Base-by-base conservation (phyloP, 1,140 invertebrate genomes). In the Asobara japonica region DNA sequence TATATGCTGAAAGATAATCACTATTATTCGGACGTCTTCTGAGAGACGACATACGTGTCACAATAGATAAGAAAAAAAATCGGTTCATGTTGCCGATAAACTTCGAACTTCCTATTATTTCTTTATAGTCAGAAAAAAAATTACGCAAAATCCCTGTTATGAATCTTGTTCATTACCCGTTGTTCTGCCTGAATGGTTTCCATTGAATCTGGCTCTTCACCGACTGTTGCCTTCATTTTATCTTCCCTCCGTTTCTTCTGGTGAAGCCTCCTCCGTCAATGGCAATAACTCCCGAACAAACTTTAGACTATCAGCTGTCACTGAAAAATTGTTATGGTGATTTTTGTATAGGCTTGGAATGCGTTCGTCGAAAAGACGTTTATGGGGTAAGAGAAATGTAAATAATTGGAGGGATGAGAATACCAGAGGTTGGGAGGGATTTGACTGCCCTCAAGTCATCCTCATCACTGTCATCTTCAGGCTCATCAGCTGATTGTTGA, bases 261-360 rank as follows among this genome's bases (percentile, higher is more conserved):
- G 20, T 36, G n/a, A 61, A 31, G 20, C 30, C 61, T 27, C 38
- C 33, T 69, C 67, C 67, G 61, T 69, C 56, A 69, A 16, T 56
- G 11, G 30, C 0, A 69, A 16, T 10, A 69, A 33, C 25, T 27
- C 25, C 7, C 36, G 56, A 4, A 69, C 18, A 10, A 69, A 69
- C 10, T 69, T 56, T 61, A 69, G 25, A 25, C 36, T 69, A 11
- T 69, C 67, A 4, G 25, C 6, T 61, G 67, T 69, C 31, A 33
- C 66, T 69, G 25, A 68, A 56, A 33, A 29, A 48, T 65, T 65
- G 33, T 36, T 4, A 33, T 25, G 3, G 51, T 11, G 16, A 16
- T 18, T 60, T 5, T 18, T 1, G 25, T 60, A 8, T 62, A 27
- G 36, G n/a, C 36, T 3, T 38, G 2, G 36, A 38, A n/a, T 2